These are phyloP conservation scores for Apus apus DNA, from an alignment of 2,113 vertebrate species.

Conservation along the genomic window DNA sequence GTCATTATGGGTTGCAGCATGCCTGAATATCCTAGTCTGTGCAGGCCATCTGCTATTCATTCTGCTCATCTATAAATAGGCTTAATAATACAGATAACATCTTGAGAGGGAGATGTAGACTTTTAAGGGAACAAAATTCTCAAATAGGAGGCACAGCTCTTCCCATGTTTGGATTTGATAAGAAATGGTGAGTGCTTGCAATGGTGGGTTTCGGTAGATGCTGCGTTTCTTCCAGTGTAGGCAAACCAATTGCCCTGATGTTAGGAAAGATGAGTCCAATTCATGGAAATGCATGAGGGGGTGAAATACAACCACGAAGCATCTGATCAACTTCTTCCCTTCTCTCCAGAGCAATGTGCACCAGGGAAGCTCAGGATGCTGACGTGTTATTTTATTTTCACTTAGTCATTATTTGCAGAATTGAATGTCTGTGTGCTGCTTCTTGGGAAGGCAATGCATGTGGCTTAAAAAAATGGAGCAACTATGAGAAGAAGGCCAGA, in stretches of 20 bases:
- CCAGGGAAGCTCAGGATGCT: not conserved
- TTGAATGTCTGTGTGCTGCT: not conserved
- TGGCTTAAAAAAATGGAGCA: not conserved
- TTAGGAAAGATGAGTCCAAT: not conserved
- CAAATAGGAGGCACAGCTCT: not conserved
- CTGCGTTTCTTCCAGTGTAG: not conserved
- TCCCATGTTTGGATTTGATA: not conserved
- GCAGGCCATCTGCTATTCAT: constrained; percentile 32
- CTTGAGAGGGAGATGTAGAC: not conserved
- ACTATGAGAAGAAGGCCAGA: not conserved
- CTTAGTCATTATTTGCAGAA: not conserved
- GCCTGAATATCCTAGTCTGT: not conserved
- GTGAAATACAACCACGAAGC: not conserved
- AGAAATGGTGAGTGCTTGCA: not conserved
- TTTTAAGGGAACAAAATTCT: constrained; percentile 6
- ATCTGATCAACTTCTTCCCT: not conserved
- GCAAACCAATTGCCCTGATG: not conserved
- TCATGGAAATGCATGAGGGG: not conserved
- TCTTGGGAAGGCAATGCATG: not conserved
- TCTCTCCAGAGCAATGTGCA: fast-evolving
- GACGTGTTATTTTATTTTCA: not conserved
- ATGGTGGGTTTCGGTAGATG: not conserved
- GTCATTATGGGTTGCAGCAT: not conserved
- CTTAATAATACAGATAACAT: constrained; percentile 23
- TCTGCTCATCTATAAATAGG: constrained; percentile 36